Evolutionary conservation across 2,113 vertebrate species (phyloP).

Genomic region (Morone saxatilis): DNA sequence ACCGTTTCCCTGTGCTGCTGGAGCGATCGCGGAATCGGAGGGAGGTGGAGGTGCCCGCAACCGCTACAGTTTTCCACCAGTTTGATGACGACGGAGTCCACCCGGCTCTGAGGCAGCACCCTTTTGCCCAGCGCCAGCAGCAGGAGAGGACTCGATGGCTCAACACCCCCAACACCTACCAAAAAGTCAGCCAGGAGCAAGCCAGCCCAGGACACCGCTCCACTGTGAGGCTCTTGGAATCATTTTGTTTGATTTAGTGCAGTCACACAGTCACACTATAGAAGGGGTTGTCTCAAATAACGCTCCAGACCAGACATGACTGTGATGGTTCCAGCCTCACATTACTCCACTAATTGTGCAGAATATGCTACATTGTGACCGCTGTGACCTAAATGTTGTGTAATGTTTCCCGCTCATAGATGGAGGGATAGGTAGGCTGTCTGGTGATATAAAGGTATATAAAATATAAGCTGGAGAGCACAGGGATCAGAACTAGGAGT

Average conservation of each 20-base stretch:
- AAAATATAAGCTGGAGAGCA: too few relatives aligned
- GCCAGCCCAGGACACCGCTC: slow-evolving; percentile 88
- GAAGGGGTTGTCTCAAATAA: not conserved
- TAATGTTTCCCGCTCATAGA: not conserved
- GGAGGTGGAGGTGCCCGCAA: slow-evolving; percentile 95
- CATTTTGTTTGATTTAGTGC: not conserved
- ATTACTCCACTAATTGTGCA: not conserved
- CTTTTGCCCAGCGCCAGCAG: slow-evolving; percentile 93
- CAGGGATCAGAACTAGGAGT: too few relatives aligned
- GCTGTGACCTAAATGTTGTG: not conserved
- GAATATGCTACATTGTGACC: not conserved
- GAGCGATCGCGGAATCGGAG: slow-evolving; percentile 93
- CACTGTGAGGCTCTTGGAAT: slow-evolving; percentile 82
- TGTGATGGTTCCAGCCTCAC: too few relatives aligned
- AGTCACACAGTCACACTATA: not conserved
- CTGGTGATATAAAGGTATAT: not conserved
- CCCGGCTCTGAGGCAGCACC: slow-evolving; percentile 83
- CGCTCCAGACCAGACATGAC: too few relatives aligned
- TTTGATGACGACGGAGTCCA: slow-evolving; percentile 88
- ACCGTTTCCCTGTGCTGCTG: slow-evolving; percentile 94
- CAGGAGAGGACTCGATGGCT: slow-evolving; percentile 98
- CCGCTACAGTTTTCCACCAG: slow-evolving; percentile 90
- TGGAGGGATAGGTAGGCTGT: not conserved
- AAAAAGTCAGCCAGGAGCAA: slow-evolving; percentile 90
- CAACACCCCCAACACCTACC: slow-evolving; percentile 97